These are phyloP conservation scores for Rhinoraja longicauda DNA, from an alignment of 2,797 vertebrate genomes.

Conservation along the genomic window DNA sequence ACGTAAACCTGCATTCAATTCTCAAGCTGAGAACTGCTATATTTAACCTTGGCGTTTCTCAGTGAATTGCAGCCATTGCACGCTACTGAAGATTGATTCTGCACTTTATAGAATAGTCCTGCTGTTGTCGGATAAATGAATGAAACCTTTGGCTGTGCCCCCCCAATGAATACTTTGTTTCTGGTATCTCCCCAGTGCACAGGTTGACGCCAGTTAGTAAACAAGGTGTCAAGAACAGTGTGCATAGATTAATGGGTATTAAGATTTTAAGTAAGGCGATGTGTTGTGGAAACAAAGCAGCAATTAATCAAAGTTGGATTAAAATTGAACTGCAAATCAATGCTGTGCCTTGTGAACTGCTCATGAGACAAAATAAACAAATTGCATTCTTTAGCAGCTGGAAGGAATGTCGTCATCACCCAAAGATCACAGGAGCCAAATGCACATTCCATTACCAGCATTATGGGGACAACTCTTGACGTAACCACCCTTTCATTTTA, in stretches of 20 bases:
- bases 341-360: background rate
- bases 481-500: background rate
- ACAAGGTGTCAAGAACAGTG: background rate
- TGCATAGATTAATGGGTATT: background rate
- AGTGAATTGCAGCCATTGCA: background rate
- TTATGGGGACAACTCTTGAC: background rate
- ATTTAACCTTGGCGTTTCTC: background rate
- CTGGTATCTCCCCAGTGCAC: background rate
- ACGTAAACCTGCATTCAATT: too few species aligned
- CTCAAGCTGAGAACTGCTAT: background rate
- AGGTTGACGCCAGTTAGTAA: background rate
- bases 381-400: background rate
- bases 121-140: background rate
- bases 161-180: background rate
- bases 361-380: background rate
- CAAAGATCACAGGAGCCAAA: background rate
- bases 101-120: background rate
- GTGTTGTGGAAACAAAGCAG: background rate
- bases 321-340: background rate
- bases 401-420: background rate
- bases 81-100: background rate
- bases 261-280: background rate
- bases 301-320: background rate
- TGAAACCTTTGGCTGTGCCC: background rate
- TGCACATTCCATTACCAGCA: background rate